Evolutionary conservation across 2,113 vertebrate genomes (phyloP).

Genomic region (Mobula hypostoma): DNA sequence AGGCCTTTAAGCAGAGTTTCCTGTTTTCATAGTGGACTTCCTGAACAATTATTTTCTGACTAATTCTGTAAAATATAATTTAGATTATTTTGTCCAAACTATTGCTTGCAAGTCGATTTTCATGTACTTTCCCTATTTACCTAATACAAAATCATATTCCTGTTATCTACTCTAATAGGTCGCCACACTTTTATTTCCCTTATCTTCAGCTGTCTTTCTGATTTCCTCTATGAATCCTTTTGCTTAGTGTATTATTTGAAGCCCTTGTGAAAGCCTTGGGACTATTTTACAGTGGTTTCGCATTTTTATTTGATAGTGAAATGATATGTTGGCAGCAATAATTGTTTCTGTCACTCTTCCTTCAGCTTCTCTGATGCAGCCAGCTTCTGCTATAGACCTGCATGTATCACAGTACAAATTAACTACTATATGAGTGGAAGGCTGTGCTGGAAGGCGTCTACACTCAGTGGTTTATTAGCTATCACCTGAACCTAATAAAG

Average conservation of each 20-base stretch:
- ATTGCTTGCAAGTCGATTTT: constrained; percentile 29
- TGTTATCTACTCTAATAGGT: background rate
- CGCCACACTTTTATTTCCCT: background rate
- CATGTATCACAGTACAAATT: background rate
- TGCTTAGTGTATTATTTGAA: constrained; percentile 42
- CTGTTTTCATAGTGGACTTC: background rate
- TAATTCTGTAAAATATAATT: constrained; percentile 21
- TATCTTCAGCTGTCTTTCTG: background rate
- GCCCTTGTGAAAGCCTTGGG: constrained; percentile 38
- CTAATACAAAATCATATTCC: background rate
- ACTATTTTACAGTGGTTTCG: constrained; percentile 39
- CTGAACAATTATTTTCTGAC: constrained; percentile 6
- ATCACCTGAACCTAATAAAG: no score
- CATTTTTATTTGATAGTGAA: constrained; percentile 44
- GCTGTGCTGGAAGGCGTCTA: no score
- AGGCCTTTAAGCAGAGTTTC: constrained; percentile 23
- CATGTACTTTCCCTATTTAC: constrained; percentile 19
- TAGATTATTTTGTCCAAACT: constrained; percentile 11
- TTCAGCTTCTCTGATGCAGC: background rate
- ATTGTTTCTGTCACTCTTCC: constrained; percentile 42
- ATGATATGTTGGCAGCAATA: constrained; percentile 45
- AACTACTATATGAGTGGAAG: no score
- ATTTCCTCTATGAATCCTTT: constrained; percentile 39
- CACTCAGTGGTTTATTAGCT: no score
- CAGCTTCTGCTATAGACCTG: background rate